phyloP scores from a whole-genome alignment of 2,113 vertebrate genomes.

The Salvelinus namaycush region DNA sequence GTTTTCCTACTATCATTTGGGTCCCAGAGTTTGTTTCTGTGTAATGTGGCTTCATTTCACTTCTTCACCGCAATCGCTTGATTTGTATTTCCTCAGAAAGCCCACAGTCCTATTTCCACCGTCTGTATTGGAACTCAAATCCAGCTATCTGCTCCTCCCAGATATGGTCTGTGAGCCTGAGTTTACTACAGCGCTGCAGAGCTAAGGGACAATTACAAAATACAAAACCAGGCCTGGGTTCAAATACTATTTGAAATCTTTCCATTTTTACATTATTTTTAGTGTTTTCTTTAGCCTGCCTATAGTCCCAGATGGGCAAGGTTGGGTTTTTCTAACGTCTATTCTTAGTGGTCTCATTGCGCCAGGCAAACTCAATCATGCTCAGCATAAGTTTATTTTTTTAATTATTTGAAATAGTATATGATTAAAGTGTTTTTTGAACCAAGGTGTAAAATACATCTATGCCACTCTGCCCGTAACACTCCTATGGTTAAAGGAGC shows the following conservation, averaged over 20 bases:
- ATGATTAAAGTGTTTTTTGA: too few species aligned
- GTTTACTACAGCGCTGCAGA: too few species aligned
- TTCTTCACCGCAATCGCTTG: background rate
- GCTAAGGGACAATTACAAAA: too few species aligned
- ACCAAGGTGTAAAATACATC: background rate
- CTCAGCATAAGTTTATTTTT: too few species aligned
- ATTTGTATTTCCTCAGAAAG: background rate
- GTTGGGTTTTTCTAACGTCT: background rate
- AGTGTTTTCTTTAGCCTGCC: background rate
- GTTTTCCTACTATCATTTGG: too few species aligned
- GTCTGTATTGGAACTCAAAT: background rate
- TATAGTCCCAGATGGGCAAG: background rate
- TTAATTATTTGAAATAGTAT: too few species aligned
- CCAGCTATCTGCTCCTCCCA: background rate
- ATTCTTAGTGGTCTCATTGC: conserved; percentile 9
- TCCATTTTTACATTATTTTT: background rate
- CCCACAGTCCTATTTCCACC: too few species aligned
- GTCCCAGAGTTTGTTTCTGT: too few species aligned
- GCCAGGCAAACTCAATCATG: background rate
- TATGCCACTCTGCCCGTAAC: too few species aligned
- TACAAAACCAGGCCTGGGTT: too few species aligned
- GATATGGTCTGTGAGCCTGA: too few species aligned
- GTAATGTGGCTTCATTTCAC: background rate
- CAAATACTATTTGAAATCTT: background rate
- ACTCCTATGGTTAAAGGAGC: too few species aligned